These are phyloP conservation scores for Tolmerus cingulatus DNA, from an alignment of 2,888 invertebrate species.

Conservation along the genomic window DNA sequence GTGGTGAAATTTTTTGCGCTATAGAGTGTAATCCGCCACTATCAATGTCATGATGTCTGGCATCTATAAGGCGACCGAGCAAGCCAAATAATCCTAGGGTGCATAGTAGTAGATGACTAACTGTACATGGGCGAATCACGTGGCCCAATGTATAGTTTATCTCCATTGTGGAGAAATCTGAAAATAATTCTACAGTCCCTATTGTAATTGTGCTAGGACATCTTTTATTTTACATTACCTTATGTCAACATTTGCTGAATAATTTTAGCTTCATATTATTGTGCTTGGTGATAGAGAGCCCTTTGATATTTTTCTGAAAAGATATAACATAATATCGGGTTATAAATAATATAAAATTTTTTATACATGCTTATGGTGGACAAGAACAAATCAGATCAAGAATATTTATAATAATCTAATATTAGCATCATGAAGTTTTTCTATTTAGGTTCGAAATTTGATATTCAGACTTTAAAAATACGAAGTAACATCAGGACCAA, in stretches of 20 bases:
- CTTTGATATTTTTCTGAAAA: not conserved
- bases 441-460: too few species aligned
- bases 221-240: slow-evolving; percentile 35
- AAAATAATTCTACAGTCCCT: not conserved
- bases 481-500: too few species aligned
- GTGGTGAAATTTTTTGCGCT: slow-evolving; percentile 42
- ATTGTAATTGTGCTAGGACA: not conserved
- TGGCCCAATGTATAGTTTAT: slow-evolving; percentile 46
- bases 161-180: slow-evolving; percentile 51
- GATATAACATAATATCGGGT: not conserved
- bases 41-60: slow-evolving; percentile 48
- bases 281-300: not conserved
- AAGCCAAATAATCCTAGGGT: slow-evolving; percentile 48
- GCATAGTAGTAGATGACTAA: slow-evolving; percentile 49
- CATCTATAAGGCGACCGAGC: slow-evolving; percentile 47
- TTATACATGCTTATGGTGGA: too few species aligned
- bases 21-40: slow-evolving; percentile 39
- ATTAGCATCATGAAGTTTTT: too few species aligned
- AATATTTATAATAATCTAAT: too few species aligned
- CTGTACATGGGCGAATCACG: slow-evolving; percentile 47
- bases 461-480: too few species aligned
- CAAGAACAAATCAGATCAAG: too few species aligned
- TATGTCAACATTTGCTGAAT: slow-evolving; percentile 48
- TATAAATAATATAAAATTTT: not conserved
- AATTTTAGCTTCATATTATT: slow-evolving; percentile 49